Evolutionary conservation across 1,140 invertebrate genomes (phyloP), one percentile per base, ranked within the genome.

Genomic region (Drosophila sp.): DNA sequence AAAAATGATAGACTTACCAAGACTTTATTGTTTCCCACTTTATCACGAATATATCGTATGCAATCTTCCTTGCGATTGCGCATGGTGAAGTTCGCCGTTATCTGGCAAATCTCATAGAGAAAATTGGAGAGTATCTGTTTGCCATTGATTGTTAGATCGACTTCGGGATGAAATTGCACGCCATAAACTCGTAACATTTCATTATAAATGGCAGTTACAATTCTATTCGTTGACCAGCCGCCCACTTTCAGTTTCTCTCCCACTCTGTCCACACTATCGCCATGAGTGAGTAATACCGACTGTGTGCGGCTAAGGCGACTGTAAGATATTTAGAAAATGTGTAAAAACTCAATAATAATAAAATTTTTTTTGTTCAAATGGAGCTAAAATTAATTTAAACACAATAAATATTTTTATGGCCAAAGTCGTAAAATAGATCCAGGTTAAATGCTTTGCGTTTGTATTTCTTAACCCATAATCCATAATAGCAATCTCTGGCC

Each of bases 151-250:
- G 98, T 99, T 62, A 99, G 94, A 93, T 99, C 98, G 70, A 94
- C 94, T 93, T 97, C 97, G 0, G 98, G 98, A 93, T 99, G 99
- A 93, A 99, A 99, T 93, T 99, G 99, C 46, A 99, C 96, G 18
- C 99, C 99, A 92, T 99, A 99, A 27, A 99, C 94, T 51, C 96
- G 95, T 89, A 96, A 93, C 89, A 97, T 96, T 79, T 99, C 97
- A 93, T 97, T 98, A 54, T 96, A 96, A 90, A 99, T 98, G 38
- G 96, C 98, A 18, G 97, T 96, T 4, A 94, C 92, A 80, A 98
- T 94, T 76, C 97, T 95, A 87, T 95, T 96, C 11, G 95, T 94
- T 46, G 97, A 98, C 83, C 95, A 95, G 40, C 97, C 98, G 66
- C 96, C 95, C 21, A 96, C 94, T 83, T 95, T 95, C 91, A 99